Evolutionary conservation across 2,797 vertebrate genomes (phyloP).

Genomic region (Natrix natrix): DNA sequence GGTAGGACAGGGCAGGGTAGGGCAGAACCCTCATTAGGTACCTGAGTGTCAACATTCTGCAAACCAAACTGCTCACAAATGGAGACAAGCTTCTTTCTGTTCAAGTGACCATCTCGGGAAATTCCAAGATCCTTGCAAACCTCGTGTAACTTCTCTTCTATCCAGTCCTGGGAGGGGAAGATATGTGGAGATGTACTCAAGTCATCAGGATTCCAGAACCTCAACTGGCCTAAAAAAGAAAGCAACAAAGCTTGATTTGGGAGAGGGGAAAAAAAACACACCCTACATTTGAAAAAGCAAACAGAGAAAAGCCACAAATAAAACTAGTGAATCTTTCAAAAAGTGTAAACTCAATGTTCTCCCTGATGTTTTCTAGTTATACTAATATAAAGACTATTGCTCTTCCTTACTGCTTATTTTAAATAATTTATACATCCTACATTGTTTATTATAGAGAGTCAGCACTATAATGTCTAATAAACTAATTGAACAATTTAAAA

Average conservation of each 20-base stretch:
- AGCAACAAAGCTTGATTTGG: neutral
- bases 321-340: neutral
- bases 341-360: neutral
- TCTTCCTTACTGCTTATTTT: neutral
- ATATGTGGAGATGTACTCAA: constrained; percentile 76
- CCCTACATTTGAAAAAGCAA: neutral
- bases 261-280: no score
- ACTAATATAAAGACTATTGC: neutral
- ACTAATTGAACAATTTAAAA: neutral
- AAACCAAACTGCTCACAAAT: constrained; percentile 81
- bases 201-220: constrained; percentile 96
- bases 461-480: neutral
- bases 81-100: constrained; percentile 76
- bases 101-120: constrained; percentile 79
- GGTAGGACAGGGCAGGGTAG: neutral
- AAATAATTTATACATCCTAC: neutral
- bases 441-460: neutral
- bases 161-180: constrained; percentile 67
- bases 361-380: neutral
- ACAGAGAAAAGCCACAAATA: neutral
- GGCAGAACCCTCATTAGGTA: constrained; percentile 37
- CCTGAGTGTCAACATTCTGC: constrained; percentile 77
- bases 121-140: constrained; percentile 83
- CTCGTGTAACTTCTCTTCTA: constrained; percentile 83
- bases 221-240: constrained; percentile 81